Conservation (phyloP, 2,797 vertebrate species). For the Remorina albescens region DNA sequence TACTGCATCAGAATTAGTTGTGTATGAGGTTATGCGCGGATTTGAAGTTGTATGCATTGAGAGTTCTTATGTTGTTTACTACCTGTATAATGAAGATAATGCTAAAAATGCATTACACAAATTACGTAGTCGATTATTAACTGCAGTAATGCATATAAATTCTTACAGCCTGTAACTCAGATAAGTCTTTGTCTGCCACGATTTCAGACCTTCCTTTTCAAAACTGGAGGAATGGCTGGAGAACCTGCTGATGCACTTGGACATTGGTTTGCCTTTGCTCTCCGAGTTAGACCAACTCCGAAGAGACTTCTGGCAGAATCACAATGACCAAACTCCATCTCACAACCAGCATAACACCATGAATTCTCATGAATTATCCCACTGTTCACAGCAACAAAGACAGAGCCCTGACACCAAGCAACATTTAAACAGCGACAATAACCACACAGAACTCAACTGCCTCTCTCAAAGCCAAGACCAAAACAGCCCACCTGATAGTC, state of each 20-base stretch:
- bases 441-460: conserved; percentile 13
- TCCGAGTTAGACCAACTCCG: conserved; percentile 91
- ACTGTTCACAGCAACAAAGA: conserved; percentile 21
- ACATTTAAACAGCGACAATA: conserved; percentile 25
- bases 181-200: conserved; percentile 16
- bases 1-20: neutral
- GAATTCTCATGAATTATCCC: conserved; percentile 6
- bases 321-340: conserved; percentile 60
- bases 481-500: conserved; percentile 15
- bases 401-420: neutral
- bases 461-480: conserved; percentile 20
- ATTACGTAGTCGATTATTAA: neutral
- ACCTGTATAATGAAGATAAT: neutral
- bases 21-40: neutral
- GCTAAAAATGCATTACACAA: neutral
- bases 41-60: neutral
- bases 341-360: conserved; percentile 16
- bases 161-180: neutral
- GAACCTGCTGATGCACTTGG: conserved; percentile 92
- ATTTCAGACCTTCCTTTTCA: conserved; percentile 88
- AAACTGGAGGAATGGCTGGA: conserved; percentile 94
- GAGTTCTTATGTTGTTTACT: too few relatives aligned
- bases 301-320: conserved; percentile 87
- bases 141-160: neutral
- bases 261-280: conserved; percentile 89